Evolutionary conservation across 2,888 invertebrate species (phyloP).

Genomic region (Rhingia rostrata): DNA sequence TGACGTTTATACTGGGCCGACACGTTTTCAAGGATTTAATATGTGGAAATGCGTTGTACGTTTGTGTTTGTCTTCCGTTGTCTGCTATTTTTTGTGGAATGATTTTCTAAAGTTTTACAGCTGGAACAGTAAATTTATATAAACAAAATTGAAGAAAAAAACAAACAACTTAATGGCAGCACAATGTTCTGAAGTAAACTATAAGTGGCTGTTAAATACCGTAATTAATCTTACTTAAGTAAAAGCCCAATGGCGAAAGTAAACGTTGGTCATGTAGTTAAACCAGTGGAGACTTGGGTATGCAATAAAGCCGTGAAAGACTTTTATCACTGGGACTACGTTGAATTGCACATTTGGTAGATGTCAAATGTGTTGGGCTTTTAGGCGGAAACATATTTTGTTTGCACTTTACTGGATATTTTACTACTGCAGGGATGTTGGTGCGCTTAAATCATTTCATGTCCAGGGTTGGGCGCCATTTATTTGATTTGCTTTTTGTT

Average conservation of each 20-base stretch:
- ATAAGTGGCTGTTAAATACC: constrained; percentile 73
- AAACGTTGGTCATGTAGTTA: constrained; percentile 51
- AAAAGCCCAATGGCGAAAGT: constrained; percentile 52
- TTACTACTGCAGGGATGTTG: no score
- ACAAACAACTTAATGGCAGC: constrained; percentile 33
- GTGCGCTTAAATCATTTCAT: no score
- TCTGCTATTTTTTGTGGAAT: constrained; percentile 31
- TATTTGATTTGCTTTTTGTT: no score
- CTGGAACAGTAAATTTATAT: constrained; percentile 18
- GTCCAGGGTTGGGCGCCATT: no score
- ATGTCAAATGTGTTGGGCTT: constrained; percentile 30
- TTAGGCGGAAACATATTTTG: constrained; percentile 5
- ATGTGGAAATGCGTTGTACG: constrained; percentile 45
- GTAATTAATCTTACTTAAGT: constrained; percentile 75
- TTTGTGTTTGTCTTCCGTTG: constrained; percentile 5
- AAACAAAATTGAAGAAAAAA: not conserved
- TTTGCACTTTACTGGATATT: not conserved
- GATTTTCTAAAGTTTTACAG: constrained; percentile 60
- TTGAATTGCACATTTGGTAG: constrained; percentile 39
- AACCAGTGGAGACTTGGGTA: not conserved
- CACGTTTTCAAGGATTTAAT: constrained; percentile 53
- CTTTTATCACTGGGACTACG: constrained; percentile 20
- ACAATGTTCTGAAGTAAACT: constrained; percentile 48
- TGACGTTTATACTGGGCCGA: constrained; percentile 22
- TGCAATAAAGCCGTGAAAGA: constrained; percentile 5